Base-by-base conservation (phyloP, 1,140 invertebrate species). In the Cardiocondyla obscurior region DNA sequence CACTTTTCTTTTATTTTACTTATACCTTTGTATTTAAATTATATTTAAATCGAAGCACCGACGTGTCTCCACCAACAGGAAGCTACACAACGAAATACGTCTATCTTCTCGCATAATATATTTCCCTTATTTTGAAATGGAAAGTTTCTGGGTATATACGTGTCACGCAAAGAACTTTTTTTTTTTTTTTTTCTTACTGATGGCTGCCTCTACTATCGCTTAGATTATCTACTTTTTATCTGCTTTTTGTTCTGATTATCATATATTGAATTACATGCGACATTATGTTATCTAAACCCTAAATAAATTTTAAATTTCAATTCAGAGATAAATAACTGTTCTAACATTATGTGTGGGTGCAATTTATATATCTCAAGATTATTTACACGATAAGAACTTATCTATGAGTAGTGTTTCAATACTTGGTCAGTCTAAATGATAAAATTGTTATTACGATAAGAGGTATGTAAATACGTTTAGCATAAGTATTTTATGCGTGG, bases 21-120 rank as follows among this genome's bases (percentile, higher is more conserved):
- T 14, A n/a, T 42, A 12, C 3, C 14, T 69, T 67, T 79, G 46
- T 77, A 79, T 79, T 67, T 25, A 79, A 79, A 79, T 79, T 69
- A 55, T n/a, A 79, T 79, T 79, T 42, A 77, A 77, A 79, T 79
- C 36, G 2, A 67, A 46, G 28, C n/a, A 69, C 22, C 10, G 33
- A 36, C 8, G 16, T 55, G 33, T 16, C 42, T 67, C 3, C 36
- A 14, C 12, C 1, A 67, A 39, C 19, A 19, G 8, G 22, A 72
- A 57, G 53, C 4, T 72, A 36, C 16, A 53, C n/a, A 72, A 14
- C 14, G 28, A 72, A 39, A 57, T 39, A 72, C 30, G 42, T 57
- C 55, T 72, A 72, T 25, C 49, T 36, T 22, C 22, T 73, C n/a
- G 57, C 39, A 30, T 60, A 44, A 44, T 76, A 62, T 33, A 49